Conservation (phyloP, 2,888 invertebrate genomes). For the Spicauda simplicius region DNA sequence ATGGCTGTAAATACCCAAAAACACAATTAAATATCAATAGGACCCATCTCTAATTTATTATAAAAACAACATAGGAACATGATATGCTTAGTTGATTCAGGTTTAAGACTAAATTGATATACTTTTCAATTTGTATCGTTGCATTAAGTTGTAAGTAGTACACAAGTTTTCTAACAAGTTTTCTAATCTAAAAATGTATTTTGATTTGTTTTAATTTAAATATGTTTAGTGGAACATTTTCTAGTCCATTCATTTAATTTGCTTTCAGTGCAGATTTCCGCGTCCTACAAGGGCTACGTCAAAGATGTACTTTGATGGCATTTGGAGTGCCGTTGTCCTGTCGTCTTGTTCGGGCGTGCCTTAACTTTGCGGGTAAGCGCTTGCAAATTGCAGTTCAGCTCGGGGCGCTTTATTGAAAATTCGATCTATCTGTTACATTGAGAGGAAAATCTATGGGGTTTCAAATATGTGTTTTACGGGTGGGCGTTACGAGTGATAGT, state of each 20-base stretch:
- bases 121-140: too few species aligned
- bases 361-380: slow-evolving; percentile 60
- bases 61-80: too few species aligned
- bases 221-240: neutral
- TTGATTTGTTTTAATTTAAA: too few species aligned
- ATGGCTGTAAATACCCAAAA: too few species aligned
- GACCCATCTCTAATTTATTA: too few species aligned
- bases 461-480: slow-evolving; percentile 59
- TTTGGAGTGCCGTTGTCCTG: slow-evolving; percentile 71
- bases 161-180: too few species aligned
- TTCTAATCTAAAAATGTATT: too few species aligned
- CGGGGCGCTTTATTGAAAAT: slow-evolving; percentile 81
- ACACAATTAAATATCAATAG: too few species aligned
- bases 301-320: slow-evolving; percentile 48
- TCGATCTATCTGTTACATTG: slow-evolving; percentile 76
- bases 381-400: slow-evolving; percentile 80
- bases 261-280: slow-evolving; percentile 10
- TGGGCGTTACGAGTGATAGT: slow-evolving; percentile 61
- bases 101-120: too few species aligned
- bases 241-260: slow-evolving; percentile 5
- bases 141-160: too few species aligned
- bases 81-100: too few species aligned
- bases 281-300: slow-evolving; percentile 25
- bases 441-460: slow-evolving; percentile 55
- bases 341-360: slow-evolving; percentile 58